Evolutionary conservation across 1,140 invertebrate genomes (phyloP), one percentile per base, ranked within the genome.

Genomic region (Drosophila teissieri): DNA sequence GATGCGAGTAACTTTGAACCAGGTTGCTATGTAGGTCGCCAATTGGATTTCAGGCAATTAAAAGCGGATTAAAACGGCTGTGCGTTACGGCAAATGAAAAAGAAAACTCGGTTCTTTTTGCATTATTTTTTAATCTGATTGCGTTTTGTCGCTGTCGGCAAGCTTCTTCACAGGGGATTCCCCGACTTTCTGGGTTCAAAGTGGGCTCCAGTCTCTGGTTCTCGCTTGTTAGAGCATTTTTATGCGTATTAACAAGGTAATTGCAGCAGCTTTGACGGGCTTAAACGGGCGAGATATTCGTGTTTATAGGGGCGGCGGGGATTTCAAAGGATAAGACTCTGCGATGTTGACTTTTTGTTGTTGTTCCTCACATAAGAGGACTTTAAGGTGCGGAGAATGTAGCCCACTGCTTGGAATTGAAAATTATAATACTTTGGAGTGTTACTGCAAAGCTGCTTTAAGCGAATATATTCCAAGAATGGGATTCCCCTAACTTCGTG

Each of bases 21-120:
- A 55, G 70, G 70, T 79, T 62, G 51, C 56, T 64, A 73, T 80
- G 76, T 83, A 67, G 84, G 84, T 83, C 84, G 76, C 63, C 83
- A 89, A 89, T 83, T 88, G 83, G 83, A 89, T 88, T 88, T 83
- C 49, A 84, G 67, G 80, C 84, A 88, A 88, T 88, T 88, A 88
- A 88, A 88, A 88, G 49, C 67, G 80, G 84, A 83, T 88, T 88
- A 89, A 83, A 77, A 51, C 56, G 54, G 65, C 49, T 67, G 55
- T 68, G 70, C 63, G 64, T 76, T 63, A 58, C 62, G 62, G 37
- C 55, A 78, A 82, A 63, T 78, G 57, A 56, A 81, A 86, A 56
- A 54, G 73, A 48, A 70, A 76, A 76, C 40, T 67, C 48, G 36
- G 27, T 39, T 22, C 51, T 46, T 56, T 64, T 75, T 55, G 45